These are phyloP conservation scores for Falco novaeseelandiae DNA, from an alignment of 2,797 vertebrate species.

Conservation along the genomic window DNA sequence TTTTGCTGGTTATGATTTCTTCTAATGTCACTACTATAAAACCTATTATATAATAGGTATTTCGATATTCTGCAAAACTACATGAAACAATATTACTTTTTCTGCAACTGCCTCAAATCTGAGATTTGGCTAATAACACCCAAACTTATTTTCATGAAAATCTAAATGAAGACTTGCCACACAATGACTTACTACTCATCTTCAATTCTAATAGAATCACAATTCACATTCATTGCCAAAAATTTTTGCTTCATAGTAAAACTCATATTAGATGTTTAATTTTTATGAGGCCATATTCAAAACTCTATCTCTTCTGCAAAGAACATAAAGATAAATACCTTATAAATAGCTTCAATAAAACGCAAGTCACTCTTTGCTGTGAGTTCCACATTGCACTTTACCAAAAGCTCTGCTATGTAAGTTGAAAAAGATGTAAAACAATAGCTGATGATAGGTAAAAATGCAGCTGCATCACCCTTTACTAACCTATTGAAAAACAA, in stretches of 20 bases:
- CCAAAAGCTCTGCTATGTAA: conserved; percentile 84
- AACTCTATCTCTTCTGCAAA: not conserved
- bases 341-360: conserved; percentile 91
- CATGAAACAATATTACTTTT: not conserved
- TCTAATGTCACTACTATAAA: not conserved
- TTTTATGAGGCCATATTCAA: not conserved
- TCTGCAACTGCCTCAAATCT: not conserved
- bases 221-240: not conserved
- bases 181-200: not conserved
- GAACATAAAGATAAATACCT: conserved; percentile 78
- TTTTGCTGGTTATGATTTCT: not conserved
- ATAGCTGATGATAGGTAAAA: conserved; percentile 90
- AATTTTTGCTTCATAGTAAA: not conserved
- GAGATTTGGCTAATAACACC: not conserved
- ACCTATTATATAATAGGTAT: not conserved
- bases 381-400: conserved; percentile 85
- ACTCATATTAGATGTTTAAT: not conserved
- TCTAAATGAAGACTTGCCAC: not conserved
- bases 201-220: not conserved
- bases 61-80: not conserved
- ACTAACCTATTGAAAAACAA: conserved; percentile 80
- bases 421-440: conserved; percentile 90
- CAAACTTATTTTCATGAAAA: not conserved
- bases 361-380: conserved; percentile 90
- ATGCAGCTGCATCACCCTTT: conserved; percentile 88